A percentile compares a stretch with the other conserved stretches of the same genome.
These are phyloP conservation scores for Bursaphelenchus mucronatus DNA, from an alignment of 1,140 invertebrate species.

Conservation along the genomic window DNA sequence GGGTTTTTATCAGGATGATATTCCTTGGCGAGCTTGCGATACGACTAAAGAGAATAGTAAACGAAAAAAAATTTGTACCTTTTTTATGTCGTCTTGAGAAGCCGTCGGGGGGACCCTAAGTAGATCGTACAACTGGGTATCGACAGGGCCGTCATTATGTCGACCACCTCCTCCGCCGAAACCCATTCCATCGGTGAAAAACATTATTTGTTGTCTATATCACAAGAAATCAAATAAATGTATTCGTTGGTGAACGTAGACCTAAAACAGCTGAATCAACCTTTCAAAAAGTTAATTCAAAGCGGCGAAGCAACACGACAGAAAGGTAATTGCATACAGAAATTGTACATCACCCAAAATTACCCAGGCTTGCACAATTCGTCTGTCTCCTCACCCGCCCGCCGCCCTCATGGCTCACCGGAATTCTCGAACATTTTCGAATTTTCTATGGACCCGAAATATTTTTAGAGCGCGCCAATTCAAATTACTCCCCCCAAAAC, in stretches of 20 bases:
- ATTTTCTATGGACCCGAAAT: no score
- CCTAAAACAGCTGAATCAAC: background rate
- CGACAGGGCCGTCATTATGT: conserved; percentile 58
- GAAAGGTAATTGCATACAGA: background rate
- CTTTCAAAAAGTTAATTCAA: background rate
- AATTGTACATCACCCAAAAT: background rate
- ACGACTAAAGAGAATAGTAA: conserved; percentile 67
- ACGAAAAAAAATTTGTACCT: conserved; percentile 65
- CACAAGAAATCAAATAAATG: background rate
- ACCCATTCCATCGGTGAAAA: background rate
- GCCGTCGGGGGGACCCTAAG: conserved; percentile 74
- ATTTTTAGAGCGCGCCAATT: no score
- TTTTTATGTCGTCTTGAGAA: conserved; percentile 77
- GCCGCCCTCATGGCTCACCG: no score
- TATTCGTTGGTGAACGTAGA: background rate
- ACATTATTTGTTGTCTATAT: background rate
- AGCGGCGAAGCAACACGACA: background rate
- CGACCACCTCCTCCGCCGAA: conserved; percentile 5
- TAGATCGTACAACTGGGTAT: conserved; percentile 77
- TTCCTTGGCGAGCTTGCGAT: conserved; percentile 78
- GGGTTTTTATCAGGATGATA: conserved; percentile 83
- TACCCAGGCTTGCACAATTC: background rate
- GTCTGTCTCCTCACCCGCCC: background rate
- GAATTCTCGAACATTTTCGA: no score
- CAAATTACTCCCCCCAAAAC: no score